A percentile compares a stretch with the other conserved stretches of the same genome.
phyloP scores from a whole-genome alignment of 2,113 vertebrate species.

The Cnemophilus loriae region DNA sequence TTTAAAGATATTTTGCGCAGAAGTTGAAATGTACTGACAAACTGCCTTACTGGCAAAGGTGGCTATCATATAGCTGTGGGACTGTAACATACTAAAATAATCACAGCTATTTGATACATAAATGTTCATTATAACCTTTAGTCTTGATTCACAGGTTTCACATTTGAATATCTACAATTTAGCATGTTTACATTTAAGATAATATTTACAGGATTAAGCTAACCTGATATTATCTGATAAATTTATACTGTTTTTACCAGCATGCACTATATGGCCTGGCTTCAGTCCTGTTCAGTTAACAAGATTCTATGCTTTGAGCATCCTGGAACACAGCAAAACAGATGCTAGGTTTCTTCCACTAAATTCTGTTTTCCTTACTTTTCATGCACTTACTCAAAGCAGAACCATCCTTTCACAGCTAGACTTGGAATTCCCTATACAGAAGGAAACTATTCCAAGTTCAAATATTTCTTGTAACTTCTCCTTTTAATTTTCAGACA shows the following conservation, averaged over 20 bases:
- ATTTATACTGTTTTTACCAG: not conserved
- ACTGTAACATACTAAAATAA: not conserved
- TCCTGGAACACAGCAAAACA: not conserved
- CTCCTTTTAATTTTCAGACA: not conserved
- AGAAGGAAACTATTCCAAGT: not conserved
- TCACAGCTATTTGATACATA: not conserved
- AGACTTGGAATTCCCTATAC: not conserved
- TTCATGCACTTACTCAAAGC: not conserved
- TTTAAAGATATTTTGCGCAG: not conserved
- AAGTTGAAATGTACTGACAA: not conserved
- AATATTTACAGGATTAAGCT: not conserved
- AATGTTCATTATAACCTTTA: not conserved
- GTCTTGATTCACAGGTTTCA: not conserved
- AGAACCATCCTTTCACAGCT: not conserved
- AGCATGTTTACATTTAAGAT: not conserved
- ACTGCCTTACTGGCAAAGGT: not conserved
- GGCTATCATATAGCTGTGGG: not conserved
- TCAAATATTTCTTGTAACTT: not conserved
- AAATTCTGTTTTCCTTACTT: not conserved
- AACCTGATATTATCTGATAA: not conserved
- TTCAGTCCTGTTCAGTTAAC: not conserved
- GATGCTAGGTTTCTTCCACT: rapidly evolving
- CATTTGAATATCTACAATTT: not conserved
- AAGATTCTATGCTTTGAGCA: not conserved
- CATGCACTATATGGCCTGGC: not conserved